A percentile compares a stretch with the other conserved stretches of the same genome.
Conservation (phyloP, 2,888 invertebrate genomes). For the Oegoconia quadripuncta region DNA sequence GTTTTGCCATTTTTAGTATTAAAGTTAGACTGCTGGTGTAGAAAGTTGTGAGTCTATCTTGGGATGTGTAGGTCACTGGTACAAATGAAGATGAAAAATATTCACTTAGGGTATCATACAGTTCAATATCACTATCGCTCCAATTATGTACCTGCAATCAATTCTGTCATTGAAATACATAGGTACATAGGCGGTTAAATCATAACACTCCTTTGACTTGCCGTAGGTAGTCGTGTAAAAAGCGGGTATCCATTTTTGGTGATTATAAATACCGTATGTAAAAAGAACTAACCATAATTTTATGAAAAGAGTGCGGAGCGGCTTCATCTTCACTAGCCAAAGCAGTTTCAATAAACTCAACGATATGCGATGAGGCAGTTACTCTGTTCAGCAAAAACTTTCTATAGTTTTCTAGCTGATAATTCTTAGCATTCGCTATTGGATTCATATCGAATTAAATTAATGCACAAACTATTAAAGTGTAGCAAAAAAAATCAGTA, state of each 20-base stretch:
- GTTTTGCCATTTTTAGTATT: constrained; percentile 49
- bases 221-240: no score
- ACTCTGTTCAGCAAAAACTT: constrained; percentile 87
- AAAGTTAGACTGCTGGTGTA: constrained; percentile 55
- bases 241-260: no score
- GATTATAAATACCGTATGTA: no score
- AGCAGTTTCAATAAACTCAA: constrained; percentile 50
- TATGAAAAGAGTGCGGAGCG: constrained; percentile 55
- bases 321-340: constrained; percentile 47
- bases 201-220: no score
- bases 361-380: constrained; percentile 32
- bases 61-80: constrained; percentile 43
- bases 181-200: background rate
- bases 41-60: constrained; percentile 45
- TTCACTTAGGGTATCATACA: constrained; percentile 48
- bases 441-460: no score
- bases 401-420: constrained; percentile 80
- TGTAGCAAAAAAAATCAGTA: no score
- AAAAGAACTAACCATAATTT: constrained; percentile 50
- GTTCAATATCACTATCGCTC: constrained; percentile 34
- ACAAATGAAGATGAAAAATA: constrained; percentile 45
- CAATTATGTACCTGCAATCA: constrained; percentile 58
- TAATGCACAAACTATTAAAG: background rate
- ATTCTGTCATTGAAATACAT: background rate
- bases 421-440: constrained; percentile 22